Evolutionary conservation across 2,888 invertebrate genomes (phyloP).

Genomic region (Agonopterix arenella): DNA sequence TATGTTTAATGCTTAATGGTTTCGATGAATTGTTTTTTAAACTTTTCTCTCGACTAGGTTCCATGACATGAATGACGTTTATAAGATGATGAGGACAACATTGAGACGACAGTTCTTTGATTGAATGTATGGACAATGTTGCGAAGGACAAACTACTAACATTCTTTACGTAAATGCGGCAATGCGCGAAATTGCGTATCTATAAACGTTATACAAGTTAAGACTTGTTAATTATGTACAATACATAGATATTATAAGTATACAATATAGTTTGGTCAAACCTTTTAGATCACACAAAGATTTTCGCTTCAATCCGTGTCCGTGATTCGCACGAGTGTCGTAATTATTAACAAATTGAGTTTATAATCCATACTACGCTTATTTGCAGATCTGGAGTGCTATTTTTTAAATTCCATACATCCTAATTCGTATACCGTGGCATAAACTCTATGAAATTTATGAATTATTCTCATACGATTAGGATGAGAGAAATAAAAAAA

Average conservation of each 20-base stretch:
- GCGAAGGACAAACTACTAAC: constrained; percentile 13
- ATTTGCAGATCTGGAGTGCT: too few species aligned
- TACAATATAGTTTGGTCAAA: constrained; percentile 22
- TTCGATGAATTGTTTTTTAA: constrained; percentile 15
- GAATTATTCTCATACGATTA: too few species aligned
- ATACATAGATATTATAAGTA: constrained; percentile 6
- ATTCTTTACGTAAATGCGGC: constrained; percentile 21
- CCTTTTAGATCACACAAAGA: constrained; percentile 12
- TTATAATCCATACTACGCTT: too few species aligned
- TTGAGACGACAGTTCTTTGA: constrained; percentile 21
- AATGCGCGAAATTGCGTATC: constrained; percentile 17
- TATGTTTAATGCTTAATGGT: neutral
- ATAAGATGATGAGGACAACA: constrained; percentile 13
- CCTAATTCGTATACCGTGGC: too few species aligned
- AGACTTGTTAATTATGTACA: constrained; percentile 6
- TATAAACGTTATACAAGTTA: constrained; percentile 6
- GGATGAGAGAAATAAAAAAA: too few species aligned
- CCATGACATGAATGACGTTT: constrained; percentile 19
- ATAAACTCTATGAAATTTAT: too few species aligned
- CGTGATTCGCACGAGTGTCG: too few species aligned
- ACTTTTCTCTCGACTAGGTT: constrained; percentile 10
- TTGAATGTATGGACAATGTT: constrained; percentile 20
- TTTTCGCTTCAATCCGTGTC: too few species aligned
- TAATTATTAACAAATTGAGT: too few species aligned
- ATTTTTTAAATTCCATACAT: too few species aligned